phyloP scores from a whole-genome alignment of 2,113 vertebrate species.

The Anguilla rostrata region DNA sequence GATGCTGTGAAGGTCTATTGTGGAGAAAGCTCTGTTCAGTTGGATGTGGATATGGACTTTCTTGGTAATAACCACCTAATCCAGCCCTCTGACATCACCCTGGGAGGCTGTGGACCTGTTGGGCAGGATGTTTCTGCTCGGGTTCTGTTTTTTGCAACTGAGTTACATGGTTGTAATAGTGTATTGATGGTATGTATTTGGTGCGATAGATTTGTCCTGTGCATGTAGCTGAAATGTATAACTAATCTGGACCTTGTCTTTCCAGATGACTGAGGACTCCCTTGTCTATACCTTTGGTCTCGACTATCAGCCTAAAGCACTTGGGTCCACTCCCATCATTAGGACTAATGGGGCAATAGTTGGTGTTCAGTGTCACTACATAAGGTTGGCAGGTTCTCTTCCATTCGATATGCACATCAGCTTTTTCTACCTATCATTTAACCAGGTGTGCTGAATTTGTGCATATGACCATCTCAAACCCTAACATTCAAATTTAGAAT shows the following conservation, averaged over 20 bases:
- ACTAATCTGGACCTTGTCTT: neutral
- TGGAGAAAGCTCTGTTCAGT: slow-evolving; percentile 39
- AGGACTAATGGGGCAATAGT: slow-evolving; percentile 52
- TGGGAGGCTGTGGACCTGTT: slow-evolving; percentile 45
- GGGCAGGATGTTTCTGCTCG: slow-evolving; percentile 40
- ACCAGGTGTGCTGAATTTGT: too few species aligned
- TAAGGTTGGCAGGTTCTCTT: slow-evolving; percentile 51
- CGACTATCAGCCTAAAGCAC: slow-evolving; percentile 50
- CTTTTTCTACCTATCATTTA: too few species aligned
- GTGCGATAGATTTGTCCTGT: neutral
- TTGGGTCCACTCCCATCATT: slow-evolving; percentile 46
- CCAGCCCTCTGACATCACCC: slow-evolving; percentile 40
- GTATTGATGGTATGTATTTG: slow-evolving; percentile 40
- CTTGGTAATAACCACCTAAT: slow-evolving; percentile 54
- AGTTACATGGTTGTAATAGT: slow-evolving; percentile 55
- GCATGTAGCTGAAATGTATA: neutral
- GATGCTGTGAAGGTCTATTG: slow-evolving; percentile 44
- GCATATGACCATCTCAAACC: too few species aligned
- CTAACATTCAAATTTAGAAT: too few species aligned
- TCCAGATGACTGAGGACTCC: slow-evolving; percentile 51
- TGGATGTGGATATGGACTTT: slow-evolving; percentile 59
- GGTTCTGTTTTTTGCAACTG: slow-evolving; percentile 49
- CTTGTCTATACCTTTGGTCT: slow-evolving; percentile 61
- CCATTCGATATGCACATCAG: too few species aligned
- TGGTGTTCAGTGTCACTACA: slow-evolving; percentile 64